These are phyloP conservation scores for Sceliomorpha sp. DNA, from an alignment of 2,888 invertebrate genomes.

Conservation along the genomic window DNA sequence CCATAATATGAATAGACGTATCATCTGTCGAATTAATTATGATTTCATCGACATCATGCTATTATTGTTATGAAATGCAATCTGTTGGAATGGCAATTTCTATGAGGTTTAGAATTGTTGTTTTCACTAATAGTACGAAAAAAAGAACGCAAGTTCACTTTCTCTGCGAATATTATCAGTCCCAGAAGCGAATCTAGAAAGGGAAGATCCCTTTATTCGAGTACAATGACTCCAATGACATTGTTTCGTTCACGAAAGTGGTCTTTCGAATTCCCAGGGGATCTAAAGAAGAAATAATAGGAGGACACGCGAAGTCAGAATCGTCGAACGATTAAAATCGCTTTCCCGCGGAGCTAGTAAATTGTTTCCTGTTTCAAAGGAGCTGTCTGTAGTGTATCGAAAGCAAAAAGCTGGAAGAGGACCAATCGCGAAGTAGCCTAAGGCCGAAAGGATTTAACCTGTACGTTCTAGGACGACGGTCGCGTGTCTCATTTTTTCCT, in stretches of 20 bases:
- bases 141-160: conserved; percentile 41
- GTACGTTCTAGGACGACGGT: conserved; percentile 41
- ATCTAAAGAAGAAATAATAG: conserved; percentile 53
- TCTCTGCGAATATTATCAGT: conserved; percentile 50
- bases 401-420: conserved; percentile 53
- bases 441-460: conserved; percentile 41
- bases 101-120: conserved; percentile 25
- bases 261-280: conserved; percentile 54
- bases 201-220: conserved; percentile 33
- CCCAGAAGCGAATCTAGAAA: conserved; percentile 43
- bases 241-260: conserved; percentile 58
- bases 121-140: conserved; percentile 32
- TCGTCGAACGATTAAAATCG: conserved; percentile 65
- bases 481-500: conserved; percentile 41
- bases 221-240: conserved; percentile 54
- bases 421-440: conserved; percentile 42
- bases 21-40: conserved; percentile 29
- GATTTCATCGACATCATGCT: conserved; percentile 24
- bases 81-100: conserved; percentile 43
- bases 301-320: conserved; percentile 53
- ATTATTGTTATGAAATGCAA: conserved; percentile 42
- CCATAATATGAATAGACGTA: conserved; percentile 12
- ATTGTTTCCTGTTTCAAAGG: conserved; percentile 61
- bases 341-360: conserved; percentile 64
- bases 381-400: conserved; percentile 47